These are phyloP conservation scores for Strigamia transsilvanica DNA, from an alignment of 2,888 invertebrate species.

Conservation along the genomic window DNA sequence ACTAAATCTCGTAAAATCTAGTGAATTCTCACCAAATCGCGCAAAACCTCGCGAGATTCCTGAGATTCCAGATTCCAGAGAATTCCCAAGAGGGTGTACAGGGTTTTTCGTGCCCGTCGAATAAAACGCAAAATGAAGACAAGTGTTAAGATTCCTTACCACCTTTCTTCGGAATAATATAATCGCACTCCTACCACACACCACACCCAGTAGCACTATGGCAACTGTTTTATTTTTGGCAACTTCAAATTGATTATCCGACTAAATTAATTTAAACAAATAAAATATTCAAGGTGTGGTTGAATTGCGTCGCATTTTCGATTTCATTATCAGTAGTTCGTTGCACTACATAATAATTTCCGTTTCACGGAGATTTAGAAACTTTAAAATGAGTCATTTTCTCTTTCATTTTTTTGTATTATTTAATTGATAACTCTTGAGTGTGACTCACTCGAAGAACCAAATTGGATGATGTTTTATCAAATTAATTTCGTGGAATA, in stretches of 20 bases:
- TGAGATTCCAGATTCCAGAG: no score
- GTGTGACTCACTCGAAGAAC: neutral
- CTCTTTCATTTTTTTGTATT: neutral
- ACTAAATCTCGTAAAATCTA: no score
- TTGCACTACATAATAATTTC: neutral
- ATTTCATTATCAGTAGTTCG: conserved; percentile 14
- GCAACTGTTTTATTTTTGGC: conserved; percentile 48
- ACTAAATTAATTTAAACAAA: neutral
- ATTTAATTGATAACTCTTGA: neutral
- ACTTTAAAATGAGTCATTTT: neutral
- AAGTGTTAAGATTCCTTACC: neutral
- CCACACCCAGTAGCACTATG: conserved; percentile 30
- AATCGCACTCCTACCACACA: neutral
- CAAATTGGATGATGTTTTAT: neutral
- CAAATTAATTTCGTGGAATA: neutral
- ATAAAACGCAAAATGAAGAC: neutral
- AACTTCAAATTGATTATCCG: conserved; percentile 17
- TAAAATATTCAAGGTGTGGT: neutral
- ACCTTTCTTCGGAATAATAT: neutral
- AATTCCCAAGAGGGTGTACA: no score
- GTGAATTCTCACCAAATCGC: no score
- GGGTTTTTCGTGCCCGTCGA: no score
- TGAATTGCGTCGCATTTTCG: neutral
- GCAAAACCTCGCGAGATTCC: no score
- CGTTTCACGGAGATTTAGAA: neutral